Percentiles rank a stretch among this genome's conserved stretches.
These are phyloP conservation scores for Ctena decussata DNA, from an alignment of 2,888 invertebrate species.

Conservation along the genomic window DNA sequence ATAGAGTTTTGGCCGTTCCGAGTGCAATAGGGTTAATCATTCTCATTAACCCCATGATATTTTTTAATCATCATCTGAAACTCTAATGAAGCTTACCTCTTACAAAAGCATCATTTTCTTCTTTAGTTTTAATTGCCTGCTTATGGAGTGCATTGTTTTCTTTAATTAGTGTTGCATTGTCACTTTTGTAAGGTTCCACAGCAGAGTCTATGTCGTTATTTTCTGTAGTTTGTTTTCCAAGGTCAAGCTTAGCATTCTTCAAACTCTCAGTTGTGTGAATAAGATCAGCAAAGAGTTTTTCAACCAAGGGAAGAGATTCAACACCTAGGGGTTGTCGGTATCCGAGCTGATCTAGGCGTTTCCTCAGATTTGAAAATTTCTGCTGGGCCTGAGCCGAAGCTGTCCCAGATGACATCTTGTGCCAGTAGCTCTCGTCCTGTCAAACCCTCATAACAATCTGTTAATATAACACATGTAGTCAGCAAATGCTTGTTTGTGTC, in stretches of 20 bases:
- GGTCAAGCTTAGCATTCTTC: conserved; percentile 92
- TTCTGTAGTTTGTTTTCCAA: conserved; percentile 74
- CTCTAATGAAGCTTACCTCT: conserved; percentile 80
- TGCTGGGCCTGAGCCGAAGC: conserved; percentile 82
- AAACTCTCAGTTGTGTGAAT: conserved; percentile 95
- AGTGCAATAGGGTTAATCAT: too few species aligned
- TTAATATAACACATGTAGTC: background rate
- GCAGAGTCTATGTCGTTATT: conserved; percentile 75
- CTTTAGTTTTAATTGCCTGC: conserved; percentile 84
- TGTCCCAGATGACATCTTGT: conserved; percentile 58
- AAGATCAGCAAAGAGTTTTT: conserved; percentile 93
- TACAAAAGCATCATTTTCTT: conserved; percentile 80
- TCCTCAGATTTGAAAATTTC: conserved; percentile 88
- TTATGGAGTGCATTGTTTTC: conserved; percentile 87
- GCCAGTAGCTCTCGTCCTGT: background rate
- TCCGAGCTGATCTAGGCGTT: conserved; percentile 93
- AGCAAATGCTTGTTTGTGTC: too few species aligned
- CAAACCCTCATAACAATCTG: background rate
- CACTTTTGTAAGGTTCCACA: conserved; percentile 86
- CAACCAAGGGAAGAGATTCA: conserved; percentile 93
- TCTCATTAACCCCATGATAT: too few species aligned
- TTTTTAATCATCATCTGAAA: too few species aligned
- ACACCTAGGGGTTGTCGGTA: conserved; percentile 92
- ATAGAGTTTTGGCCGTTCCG: too few species aligned
- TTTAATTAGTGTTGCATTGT: conserved; percentile 86